phyloP scores from a whole-genome alignment of 2,113 vertebrate species.

The Nothobranchius kuhntae region DNA sequence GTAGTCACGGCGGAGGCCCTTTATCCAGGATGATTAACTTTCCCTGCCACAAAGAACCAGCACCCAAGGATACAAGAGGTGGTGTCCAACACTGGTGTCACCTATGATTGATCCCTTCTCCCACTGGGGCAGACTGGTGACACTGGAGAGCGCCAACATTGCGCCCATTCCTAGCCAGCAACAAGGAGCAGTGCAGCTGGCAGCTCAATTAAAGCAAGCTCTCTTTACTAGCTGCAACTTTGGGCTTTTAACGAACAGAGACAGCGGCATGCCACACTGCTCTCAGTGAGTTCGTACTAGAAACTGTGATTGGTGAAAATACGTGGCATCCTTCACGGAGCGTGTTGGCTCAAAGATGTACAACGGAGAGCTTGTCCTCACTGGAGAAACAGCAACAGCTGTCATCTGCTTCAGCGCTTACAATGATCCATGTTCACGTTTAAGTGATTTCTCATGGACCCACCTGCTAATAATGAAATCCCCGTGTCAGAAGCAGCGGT shows the following conservation, averaged over 20 bases:
- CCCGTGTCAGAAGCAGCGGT: not conserved
- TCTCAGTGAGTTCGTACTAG: slow-evolving; percentile 16
- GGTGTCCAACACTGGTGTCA: slow-evolving; percentile 45
- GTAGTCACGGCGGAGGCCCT: slow-evolving; percentile 39
- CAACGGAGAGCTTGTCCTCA: not conserved
- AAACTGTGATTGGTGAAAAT: slow-evolving; percentile 6
- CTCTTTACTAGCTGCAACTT: slow-evolving; percentile 48
- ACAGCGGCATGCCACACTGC: slow-evolving; percentile 9
- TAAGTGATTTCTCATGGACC: not conserved
- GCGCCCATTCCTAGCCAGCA: slow-evolving; percentile 55
- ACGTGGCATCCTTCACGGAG: not conserved
- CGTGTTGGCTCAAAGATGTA: not conserved
- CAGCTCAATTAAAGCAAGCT: slow-evolving; percentile 56
- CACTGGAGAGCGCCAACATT: slow-evolving; percentile 40
- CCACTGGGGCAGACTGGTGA: slow-evolving; percentile 53
- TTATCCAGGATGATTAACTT: slow-evolving; percentile 55
- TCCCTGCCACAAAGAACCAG: slow-evolving; percentile 44
- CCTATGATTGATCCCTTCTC: slow-evolving; percentile 56
- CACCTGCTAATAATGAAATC: not conserved
- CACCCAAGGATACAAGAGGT: slow-evolving; percentile 47
- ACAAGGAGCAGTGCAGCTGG: slow-evolving; percentile 49
- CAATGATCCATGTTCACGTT: not conserved
- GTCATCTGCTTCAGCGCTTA: not conserved
- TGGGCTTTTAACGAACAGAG: slow-evolving; percentile 45
- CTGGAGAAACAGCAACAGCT: not conserved